Evolutionary conservation across 1,140 invertebrate genomes (phyloP).

Genomic region (Pogonomyrmex californicus): DNA sequence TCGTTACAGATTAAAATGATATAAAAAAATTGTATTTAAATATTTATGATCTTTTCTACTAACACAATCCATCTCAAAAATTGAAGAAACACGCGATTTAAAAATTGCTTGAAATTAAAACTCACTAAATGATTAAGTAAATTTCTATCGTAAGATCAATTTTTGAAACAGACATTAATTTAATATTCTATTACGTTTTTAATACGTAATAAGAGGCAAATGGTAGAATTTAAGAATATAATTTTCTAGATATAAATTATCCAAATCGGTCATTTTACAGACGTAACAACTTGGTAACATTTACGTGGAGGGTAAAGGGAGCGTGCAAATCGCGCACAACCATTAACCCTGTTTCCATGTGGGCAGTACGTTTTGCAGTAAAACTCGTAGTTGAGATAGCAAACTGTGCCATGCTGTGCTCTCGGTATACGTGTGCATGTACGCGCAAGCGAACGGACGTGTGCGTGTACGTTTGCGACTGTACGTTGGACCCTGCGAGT

Average conservation of each 20-base stretch:
- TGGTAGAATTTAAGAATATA: neutral
- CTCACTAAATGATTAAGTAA: neutral
- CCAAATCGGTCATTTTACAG: constrained; percentile 14
- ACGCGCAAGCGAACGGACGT: no score
- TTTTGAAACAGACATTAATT: neutral
- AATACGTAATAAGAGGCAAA: neutral
- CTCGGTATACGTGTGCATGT: neutral
- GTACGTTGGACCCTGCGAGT: constrained; percentile 2
- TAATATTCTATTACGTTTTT: neutral
- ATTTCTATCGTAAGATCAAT: neutral
- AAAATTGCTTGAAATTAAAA: neutral
- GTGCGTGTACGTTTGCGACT: neutral
- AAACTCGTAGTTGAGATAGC: constrained; percentile 56
- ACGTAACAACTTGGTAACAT: constrained; percentile 21
- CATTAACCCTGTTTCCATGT: constrained; percentile 55
- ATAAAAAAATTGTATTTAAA: neutral
- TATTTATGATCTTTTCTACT: neutral
- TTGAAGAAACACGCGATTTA: neutral
- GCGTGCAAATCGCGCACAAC: constrained; percentile 48
- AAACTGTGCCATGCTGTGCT: neutral
- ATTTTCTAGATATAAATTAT: neutral
- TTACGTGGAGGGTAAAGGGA: constrained; percentile 37
- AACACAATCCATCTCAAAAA: neutral
- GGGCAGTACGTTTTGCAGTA: constrained; percentile 38
- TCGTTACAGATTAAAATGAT: neutral